Conservation (phyloP, 2,113 vertebrate genomes). For the Falco punctatus region DNA sequence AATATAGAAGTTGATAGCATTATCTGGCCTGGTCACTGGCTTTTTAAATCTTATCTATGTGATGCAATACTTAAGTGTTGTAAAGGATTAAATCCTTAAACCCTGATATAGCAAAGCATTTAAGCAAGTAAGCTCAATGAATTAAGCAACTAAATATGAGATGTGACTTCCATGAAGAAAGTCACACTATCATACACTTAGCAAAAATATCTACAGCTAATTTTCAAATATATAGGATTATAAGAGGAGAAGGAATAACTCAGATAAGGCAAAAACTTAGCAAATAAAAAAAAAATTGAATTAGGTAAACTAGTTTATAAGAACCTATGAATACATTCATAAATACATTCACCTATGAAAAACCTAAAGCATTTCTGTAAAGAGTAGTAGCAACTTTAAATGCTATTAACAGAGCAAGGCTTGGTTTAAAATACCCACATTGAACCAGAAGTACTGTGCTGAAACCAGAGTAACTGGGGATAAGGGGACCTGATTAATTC, state of each 20-base stretch:
- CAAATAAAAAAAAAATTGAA: not conserved
- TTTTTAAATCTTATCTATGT: not conserved
- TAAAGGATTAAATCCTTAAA: conserved; percentile 38
- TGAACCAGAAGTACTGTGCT: not conserved
- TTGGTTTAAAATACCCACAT: not conserved
- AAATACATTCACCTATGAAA: not conserved
- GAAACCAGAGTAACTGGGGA: not conserved
- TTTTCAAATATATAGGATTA: not conserved
- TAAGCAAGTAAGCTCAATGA: conserved; percentile 19
- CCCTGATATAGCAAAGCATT: not conserved
- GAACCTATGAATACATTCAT: not conserved
- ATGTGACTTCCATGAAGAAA: not conserved
- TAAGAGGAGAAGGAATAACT: not conserved
- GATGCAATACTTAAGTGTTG: conserved; percentile 3
- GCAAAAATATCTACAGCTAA: not conserved
- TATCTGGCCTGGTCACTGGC: not conserved
- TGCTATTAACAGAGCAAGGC: not conserved
- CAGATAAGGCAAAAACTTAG: not conserved
- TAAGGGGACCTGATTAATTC: not conserved
- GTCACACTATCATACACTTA: not conserved
- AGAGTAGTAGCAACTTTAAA: not conserved
- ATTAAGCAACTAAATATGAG: conserved; percentile 16
- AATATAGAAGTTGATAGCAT: not conserved
- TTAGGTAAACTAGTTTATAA: not conserved
- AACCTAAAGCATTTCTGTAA: not conserved